Evolutionary conservation across 1,140 invertebrate genomes (phyloP).

Genomic region (Cephus cinctus): DNA sequence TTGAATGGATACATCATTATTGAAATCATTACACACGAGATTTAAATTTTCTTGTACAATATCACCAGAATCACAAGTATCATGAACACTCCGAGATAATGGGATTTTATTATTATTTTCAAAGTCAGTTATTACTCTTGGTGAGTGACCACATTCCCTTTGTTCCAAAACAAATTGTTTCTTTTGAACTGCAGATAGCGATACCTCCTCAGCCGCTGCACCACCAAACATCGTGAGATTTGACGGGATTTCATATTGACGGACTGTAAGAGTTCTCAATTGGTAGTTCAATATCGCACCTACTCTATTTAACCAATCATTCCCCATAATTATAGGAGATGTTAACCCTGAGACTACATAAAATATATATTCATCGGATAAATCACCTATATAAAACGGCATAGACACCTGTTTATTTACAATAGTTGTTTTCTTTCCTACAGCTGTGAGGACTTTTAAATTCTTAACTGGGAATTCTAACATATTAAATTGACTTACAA

Average conservation of each 20-base stretch:
- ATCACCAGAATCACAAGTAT: no score
- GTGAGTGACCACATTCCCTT: conserved; percentile 4
- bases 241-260: neutral
- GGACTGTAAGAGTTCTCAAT: neutral
- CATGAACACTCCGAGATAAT: no score
- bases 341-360: conserved; percentile 16
- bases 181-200: no score
- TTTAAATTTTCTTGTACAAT: no score
- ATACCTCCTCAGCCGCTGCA: neutral
- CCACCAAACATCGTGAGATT: conserved; percentile 1
- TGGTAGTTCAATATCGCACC: conserved; percentile 16
- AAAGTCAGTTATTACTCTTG: conserved; percentile 11
- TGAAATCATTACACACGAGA: no score
- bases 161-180: no score
- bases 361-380: conserved; percentile 6
- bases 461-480: conserved; percentile 19
- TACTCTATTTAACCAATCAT: conserved; percentile 20
- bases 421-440: conserved; percentile 17
- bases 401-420: conserved; percentile 20
- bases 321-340: conserved; percentile 18
- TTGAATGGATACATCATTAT: no score
- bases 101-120: conserved; percentile 5
- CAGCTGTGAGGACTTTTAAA: conserved; percentile 12
- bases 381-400: conserved; percentile 8
- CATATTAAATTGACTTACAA: conserved; percentile 1